Base-by-base conservation (phyloP, 2,888 invertebrate genomes). In the Kuschelorhynchus macadamiae region DNA sequence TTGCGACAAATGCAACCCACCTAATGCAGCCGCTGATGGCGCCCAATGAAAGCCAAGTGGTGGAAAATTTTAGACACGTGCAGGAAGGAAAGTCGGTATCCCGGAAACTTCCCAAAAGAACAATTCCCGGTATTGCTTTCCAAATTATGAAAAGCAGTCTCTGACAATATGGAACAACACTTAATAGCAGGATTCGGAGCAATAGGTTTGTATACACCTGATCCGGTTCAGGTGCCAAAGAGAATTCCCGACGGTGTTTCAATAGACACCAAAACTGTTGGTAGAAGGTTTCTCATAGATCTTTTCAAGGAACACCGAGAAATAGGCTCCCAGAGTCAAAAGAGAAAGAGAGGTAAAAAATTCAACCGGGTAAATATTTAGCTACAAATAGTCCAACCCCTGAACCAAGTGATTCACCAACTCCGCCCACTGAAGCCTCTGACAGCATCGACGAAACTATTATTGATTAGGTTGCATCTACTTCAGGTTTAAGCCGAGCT, bases 191-290 rank as follows among this genome's bases (percentile, higher is more conserved):
- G 56, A 16, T 41, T 56, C 39, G 9, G 42, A 56, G 20, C 39
- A 36, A 41, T 17, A 14, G 56, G 56, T 18, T 20, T 56, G 14
- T 9, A 36, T 42, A 41, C 12, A 7, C 5, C 41, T 14, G 20
- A 56, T 42, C 12, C 41, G 2, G 25, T 12, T 56, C 20, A 41
- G 16, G 41, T 41, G 41, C 41, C 42, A 5, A 56, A 39, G 12
- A 36, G 41, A 41, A 56, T 18, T 56, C 41, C 56, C 41, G 11
- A 56, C 50, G 50, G 50, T 21, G 30, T 50, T 25, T 50, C 12
- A 32, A 56, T 21, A 41, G 20, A 18, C 56, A 56, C 11, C 20
- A 1, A 18, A 44, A 14, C 56, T 18, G 25, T 18, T 41, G 7
- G 42, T 41, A 56, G 36, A 36, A 36, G n/a, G 5, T 36, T 36